Conservation (phyloP, 2,113 vertebrate species). For the Bos taurus region DNA sequence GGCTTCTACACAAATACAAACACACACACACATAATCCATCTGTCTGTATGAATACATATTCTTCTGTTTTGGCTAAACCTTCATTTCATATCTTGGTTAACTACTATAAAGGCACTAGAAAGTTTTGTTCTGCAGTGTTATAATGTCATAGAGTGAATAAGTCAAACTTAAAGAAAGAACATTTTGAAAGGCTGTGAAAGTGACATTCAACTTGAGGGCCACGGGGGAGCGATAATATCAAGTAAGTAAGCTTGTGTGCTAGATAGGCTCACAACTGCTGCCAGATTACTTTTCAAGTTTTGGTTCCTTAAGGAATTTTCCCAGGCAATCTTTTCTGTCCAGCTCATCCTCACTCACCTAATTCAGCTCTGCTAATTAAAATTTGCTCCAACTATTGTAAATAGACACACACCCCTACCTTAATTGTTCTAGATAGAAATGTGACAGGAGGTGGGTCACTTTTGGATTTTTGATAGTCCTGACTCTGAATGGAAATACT, state of each 20-base stretch:
- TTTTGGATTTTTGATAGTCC: neutral
- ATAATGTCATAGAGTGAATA: conserved; percentile 38
- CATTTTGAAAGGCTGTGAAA: conserved; percentile 26
- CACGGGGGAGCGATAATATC: neutral
- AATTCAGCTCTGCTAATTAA: conserved; percentile 14
- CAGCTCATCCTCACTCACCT: neutral
- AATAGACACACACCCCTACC: neutral
- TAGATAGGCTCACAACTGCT: neutral
- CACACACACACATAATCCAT: neutral
- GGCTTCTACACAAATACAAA: neutral
- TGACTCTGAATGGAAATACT: neutral
- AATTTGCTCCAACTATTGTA: neutral
- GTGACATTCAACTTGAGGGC: conserved; percentile 37
- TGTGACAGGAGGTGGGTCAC: neutral
- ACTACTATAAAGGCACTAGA: neutral
- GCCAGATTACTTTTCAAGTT: neutral
- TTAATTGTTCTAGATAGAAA: neutral
- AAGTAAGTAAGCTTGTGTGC: neutral
- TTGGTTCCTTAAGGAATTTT: neutral
- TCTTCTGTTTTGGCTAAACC: conserved; percentile 36
- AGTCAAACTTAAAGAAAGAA: conserved; percentile 41
- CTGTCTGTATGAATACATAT: neutral
- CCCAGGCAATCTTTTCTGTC: neutral
- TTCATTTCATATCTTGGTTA: conserved; percentile 24
- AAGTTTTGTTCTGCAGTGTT: conserved; percentile 28